Evolutionary conservation across 2,888 invertebrate genomes (phyloP).

Genomic region (Andrena bucephala): DNA sequence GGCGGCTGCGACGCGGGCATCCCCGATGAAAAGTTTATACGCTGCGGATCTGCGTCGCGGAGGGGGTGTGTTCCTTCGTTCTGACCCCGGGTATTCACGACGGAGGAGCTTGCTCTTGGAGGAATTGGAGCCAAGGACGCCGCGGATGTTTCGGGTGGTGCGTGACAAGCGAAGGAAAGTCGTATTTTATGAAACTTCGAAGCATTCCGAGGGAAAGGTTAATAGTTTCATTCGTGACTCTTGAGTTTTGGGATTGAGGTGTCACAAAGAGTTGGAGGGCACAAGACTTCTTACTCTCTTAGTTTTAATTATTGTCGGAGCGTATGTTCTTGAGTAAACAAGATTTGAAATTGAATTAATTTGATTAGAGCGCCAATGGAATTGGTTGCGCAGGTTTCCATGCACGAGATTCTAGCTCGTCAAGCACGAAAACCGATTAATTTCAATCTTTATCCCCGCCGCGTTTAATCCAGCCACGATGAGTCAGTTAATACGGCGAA

Average conservation of each 20-base stretch:
- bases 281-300: background rate
- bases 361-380: background rate
- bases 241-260: too few relatives aligned
- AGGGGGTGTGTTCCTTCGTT: background rate
- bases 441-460: slow-evolving; percentile 32
- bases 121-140: slow-evolving; percentile 7
- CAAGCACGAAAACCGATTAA: slow-evolving; percentile 23
- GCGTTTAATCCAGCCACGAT: slow-evolving; percentile 34
- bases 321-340: background rate
- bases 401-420: background rate
- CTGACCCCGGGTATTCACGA: background rate
- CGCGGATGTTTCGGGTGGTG: background rate
- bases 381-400: background rate
- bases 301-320: background rate
- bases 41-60: slow-evolving; percentile 14
- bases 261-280: too few relatives aligned
- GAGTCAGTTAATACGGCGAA: slow-evolving; percentile 37
- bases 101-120: slow-evolving; percentile 5
- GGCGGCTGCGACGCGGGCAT: slow-evolving; percentile 24
- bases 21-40: slow-evolving; percentile 68
- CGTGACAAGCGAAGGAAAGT: background rate
- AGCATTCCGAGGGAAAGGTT: too few relatives aligned
- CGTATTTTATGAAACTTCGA: background rate
- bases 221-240: too few relatives aligned
- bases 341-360: background rate